These are phyloP conservation scores for Danio kyathit DNA, from an alignment of 2,797 vertebrate genomes.

Conservation along the genomic window DNA sequence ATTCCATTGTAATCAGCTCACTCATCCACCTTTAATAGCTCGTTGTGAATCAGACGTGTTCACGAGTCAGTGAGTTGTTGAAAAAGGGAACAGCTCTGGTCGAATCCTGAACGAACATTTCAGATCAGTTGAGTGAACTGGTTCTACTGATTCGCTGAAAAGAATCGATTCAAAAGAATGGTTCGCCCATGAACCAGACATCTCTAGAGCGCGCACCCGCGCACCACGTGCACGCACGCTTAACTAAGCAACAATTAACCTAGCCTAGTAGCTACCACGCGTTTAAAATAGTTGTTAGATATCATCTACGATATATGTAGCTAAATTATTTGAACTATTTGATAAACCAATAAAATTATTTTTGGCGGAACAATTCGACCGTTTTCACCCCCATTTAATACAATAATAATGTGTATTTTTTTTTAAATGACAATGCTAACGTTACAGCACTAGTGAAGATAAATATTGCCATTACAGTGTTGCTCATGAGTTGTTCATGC, in stretches of 20 bases:
- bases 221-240: neutral
- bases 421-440: no score
- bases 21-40: no score
- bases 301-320: neutral
- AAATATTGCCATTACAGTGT: no score
- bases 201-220: no score
- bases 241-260: neutral
- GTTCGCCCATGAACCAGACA: neutral
- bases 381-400: neutral
- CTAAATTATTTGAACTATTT: neutral
- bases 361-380: neutral
- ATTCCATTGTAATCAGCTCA: neutral
- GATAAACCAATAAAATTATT: neutral
- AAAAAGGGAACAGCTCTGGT: neutral
- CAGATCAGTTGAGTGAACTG: neutral
- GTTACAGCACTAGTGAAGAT: no score
- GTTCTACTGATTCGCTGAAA: neutral
- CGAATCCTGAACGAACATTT: neutral
- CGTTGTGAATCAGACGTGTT: neutral
- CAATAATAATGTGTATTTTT: no score
- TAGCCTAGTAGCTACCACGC: neutral
- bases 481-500: no score
- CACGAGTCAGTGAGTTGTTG: conserved; percentile 26
- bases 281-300: neutral
- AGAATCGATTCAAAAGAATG: neutral